phyloP scores from a whole-genome alignment of 2,797 vertebrate genomes.

The Luscinia luscinia region DNA sequence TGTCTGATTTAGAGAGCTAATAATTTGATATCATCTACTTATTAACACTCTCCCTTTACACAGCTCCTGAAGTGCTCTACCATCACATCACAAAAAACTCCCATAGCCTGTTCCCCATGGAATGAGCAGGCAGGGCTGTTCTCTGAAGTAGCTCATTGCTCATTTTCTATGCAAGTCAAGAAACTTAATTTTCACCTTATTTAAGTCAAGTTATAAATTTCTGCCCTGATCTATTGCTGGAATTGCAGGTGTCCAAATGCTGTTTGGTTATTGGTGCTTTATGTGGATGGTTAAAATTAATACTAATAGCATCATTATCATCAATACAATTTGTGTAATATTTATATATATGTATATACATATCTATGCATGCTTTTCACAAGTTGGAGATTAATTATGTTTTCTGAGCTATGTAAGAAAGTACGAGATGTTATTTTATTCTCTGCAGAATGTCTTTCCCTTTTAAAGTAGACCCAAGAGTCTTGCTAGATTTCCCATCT shows the following conservation, averaged over 20 bases:
- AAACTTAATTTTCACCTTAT: conserved; percentile 23
- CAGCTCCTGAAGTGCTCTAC: background rate
- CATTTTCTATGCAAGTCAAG: background rate
- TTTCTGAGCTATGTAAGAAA: background rate
- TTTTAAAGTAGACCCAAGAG: background rate
- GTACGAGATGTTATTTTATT: background rate
- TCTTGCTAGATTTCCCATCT: background rate
- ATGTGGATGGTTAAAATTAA: background rate
- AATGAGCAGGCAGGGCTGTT: background rate
- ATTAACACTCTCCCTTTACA: background rate
- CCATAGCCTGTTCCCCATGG: background rate
- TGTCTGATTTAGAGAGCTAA: background rate
- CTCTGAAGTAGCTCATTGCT: background rate
- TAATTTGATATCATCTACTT: background rate
- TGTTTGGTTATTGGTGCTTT: background rate
- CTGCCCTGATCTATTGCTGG: background rate
- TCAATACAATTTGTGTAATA: background rate
- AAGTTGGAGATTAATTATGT: conserved; percentile 4
- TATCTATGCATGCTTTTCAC: background rate
- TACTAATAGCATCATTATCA: background rate
- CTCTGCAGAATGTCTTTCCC: background rate
- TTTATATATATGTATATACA: background rate
- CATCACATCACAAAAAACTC: background rate
- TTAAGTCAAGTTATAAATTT: conserved; percentile 29
- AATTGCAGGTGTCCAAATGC: background rate